Base-by-base conservation (phyloP, 2,113 vertebrate genomes). In the Tachysurus vachellii region DNA sequence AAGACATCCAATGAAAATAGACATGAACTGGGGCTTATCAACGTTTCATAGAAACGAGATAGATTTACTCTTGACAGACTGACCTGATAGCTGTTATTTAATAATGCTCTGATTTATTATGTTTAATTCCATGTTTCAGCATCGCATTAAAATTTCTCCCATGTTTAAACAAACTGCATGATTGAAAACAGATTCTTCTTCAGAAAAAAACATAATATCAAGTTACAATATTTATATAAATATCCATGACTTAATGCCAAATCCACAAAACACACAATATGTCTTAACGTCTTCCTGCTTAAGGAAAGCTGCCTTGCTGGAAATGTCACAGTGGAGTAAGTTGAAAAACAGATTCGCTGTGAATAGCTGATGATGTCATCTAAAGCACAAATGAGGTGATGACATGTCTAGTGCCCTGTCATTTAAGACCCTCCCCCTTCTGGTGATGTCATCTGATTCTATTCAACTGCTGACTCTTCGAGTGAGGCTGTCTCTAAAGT, bases 391-490 rank as follows among this genome's bases (percentile, higher is more conserved):
- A 83, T 19, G 68, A 81, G 68, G 62, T 88, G 86, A 84, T 88
- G 84, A 86, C 84, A 90, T 80, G 84, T 88, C 87, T 88, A 36
- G 88, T 84, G 84, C 77, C 85, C 47, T 28, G 76, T 31, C 80
- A 57, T 62, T 56, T 21, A 59, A 80, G 56, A 79, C 66, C 88
- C 86, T 85, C 87, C 89, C 66, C 68, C 81, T 84, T 88, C 87
- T 81, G 86, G 75, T 90, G 89, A 90, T 86, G 87, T 85, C 83
- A 89, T 44, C 56, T 83, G 86, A 87, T 88, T 88, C 83, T 86
- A 89, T 87, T 89, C 86, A 85, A 68, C 31, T 76, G 71, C 66
- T 71, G 83, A 36, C 59, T 88, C 79, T 76, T 87, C 26, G 26
- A 87, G 71, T 56, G 44, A 68, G 80, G 66, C 85, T 82, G 89